phyloP scores from a whole-genome alignment of 2,888 invertebrate genomes.

The Schizaphis graminum region DNA sequence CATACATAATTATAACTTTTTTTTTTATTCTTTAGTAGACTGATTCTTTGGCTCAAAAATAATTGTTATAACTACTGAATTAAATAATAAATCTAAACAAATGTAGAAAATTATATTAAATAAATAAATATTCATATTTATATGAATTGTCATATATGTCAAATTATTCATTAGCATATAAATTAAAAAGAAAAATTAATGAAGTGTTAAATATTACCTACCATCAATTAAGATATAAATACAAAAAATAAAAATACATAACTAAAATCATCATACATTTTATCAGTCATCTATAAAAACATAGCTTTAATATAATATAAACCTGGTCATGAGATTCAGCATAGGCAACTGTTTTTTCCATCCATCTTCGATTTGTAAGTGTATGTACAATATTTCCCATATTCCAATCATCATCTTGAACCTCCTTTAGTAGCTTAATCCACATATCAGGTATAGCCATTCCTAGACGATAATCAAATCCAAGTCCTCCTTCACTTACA shows the following conservation, averaged over 20 bases:
- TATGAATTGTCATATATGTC: too few relatives aligned
- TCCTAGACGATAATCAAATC: constrained; percentile 96
- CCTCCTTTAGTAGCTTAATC: constrained; percentile 90
- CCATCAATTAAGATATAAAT: neutral
- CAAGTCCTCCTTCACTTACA: constrained; percentile 91
- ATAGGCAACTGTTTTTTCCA: constrained; percentile 97
- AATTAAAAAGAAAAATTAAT: neutral
- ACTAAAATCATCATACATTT: neutral
- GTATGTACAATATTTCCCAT: constrained; percentile 92
- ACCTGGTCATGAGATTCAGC: constrained; percentile 98
- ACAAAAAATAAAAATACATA: too few relatives aligned
- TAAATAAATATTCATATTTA: neutral
- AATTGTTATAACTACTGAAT: neutral
- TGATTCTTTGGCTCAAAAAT: neutral
- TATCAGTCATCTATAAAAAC: neutral
- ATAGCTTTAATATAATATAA: neutral
- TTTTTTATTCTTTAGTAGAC: neutral
- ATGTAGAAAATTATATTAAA: neutral
- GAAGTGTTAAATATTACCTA: neutral
- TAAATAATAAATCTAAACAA: neutral
- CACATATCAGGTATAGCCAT: constrained; percentile 99
- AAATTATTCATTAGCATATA: neutral
- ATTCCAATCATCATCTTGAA: constrained; percentile 93
- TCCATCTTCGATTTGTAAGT: constrained; percentile 93
- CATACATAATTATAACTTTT: neutral